Evolutionary conservation across 2,113 vertebrate genomes (phyloP), one percentile per base, ranked within the genome.

Genomic region (Polypterus bichir): DNA sequence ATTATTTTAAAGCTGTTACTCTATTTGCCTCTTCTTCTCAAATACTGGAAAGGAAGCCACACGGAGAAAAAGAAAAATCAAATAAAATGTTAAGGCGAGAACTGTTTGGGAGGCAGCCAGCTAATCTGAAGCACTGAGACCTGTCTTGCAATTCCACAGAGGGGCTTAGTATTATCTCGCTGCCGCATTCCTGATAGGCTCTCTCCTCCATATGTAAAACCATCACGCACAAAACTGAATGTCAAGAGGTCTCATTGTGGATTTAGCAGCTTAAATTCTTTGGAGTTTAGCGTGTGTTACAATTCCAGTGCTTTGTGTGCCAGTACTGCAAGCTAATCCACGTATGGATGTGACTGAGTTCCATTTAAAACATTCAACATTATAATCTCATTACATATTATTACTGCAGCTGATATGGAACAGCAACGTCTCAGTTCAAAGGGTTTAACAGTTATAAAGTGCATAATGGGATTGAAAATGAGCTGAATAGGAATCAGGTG

Each of bases 331-430:
- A 27, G 61, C 45, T 62, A 62, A 62, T 62, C 61, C 61, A 54
- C 44, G 10, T 52, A 46, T 52, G 49, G 51, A 62, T 54, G 52
- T 62, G 61, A 54, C 49, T 47, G 46, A 46, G 44, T 47, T 47
- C 45, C 51, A 54, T 62, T 54, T 53, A 54, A 52, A 62, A 62
- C 46, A 47, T 52, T 53, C 7, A 52, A 62, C 61, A 62, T 62
- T 8, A 47, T 62, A 62, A 62, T 62, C 61, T 62, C 61, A 62
- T 62, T 62, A 54, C 61, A 54, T 54, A 53, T 54, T 62, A 62
- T 62, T 53, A 47, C 61, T 54, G 52, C 44, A 11, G 27, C 61
- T 62, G 61, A 54, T 62, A 47, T 46, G 46, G 53, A 51, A 52
- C 51, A 10, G 61, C 51, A 47, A 10, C 49, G 45, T 51, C 11